phyloP scores from a whole-genome alignment of 2,888 invertebrate genomes.

The Chrysina gloriosa region DNA sequence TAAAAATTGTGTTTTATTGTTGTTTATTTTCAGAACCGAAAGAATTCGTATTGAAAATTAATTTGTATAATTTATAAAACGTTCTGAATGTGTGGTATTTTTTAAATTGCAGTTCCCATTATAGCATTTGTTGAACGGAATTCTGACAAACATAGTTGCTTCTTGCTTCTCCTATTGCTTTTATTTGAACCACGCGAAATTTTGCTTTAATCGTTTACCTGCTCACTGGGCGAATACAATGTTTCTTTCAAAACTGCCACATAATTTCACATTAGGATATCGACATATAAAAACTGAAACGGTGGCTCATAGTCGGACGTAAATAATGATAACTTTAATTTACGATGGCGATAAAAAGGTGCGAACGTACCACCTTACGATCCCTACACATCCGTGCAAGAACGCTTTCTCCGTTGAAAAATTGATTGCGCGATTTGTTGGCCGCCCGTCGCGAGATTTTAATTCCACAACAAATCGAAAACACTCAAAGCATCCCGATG shows the following conservation, averaged over 20 bases:
- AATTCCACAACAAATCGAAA: slow-evolving; percentile 34
- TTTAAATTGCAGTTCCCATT: too few species aligned
- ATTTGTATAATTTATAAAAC: too few species aligned
- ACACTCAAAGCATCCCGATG: slow-evolving; percentile 20
- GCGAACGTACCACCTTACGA: slow-evolving; percentile 44
- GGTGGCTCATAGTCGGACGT: slow-evolving; percentile 23
- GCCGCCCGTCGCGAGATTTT: slow-evolving; percentile 28
- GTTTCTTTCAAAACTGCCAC: background rate
- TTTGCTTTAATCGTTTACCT: background rate
- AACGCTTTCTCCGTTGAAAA: background rate
- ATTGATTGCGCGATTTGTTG: background rate
- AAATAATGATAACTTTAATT: slow-evolving; percentile 44
- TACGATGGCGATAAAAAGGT: slow-evolving; percentile 48
- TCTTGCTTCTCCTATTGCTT: too few species aligned
- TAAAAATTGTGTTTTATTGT: background rate
- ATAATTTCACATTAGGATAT: slow-evolving; percentile 9
- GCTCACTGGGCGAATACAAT: background rate
- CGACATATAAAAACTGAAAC: slow-evolving; percentile 4
- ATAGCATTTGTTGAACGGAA: too few species aligned
- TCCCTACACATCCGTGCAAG: slow-evolving; percentile 3
- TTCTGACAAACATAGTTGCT: too few species aligned
- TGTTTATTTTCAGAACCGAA: background rate
- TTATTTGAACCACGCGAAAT: background rate
- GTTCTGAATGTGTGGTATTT: too few species aligned
- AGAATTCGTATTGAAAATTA: background rate